Percentiles rank a stretch among this genome's conserved stretches.
Conservation (phyloP, 2,888 invertebrate species). For the Harpalus rubripes region DNA sequence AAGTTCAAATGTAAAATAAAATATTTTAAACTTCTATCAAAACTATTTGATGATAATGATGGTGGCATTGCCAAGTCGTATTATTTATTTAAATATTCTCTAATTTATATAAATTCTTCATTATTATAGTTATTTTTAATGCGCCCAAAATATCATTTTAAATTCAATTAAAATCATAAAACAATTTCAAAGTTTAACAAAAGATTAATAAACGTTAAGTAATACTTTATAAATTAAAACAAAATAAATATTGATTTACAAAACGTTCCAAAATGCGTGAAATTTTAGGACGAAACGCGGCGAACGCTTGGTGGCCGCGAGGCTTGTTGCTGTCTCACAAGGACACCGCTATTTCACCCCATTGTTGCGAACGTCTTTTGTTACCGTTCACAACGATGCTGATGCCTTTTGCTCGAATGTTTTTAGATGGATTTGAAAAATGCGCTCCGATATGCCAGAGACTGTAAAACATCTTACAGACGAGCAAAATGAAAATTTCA, state of each 20-base stretch:
- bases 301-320: slow-evolving; percentile 1
- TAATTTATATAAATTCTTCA: too few species aligned
- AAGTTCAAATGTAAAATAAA: too few species aligned
- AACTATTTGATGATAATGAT: too few species aligned
- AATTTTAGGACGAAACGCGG: not conserved
- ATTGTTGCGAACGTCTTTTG: slow-evolving; percentile 49
- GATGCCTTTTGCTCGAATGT: slow-evolving; percentile 46
- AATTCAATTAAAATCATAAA: too few species aligned
- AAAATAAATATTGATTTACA: not conserved
- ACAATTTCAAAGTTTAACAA: too few species aligned
- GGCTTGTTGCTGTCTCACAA: slow-evolving; percentile 21
- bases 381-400: slow-evolving; percentile 34
- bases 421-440: slow-evolving; percentile 52
- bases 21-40: too few species aligned
- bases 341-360: slow-evolving; percentile 25
- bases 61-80: too few species aligned
- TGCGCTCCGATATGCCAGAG: not conserved
- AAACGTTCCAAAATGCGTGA: not conserved
- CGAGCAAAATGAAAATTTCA: not conserved
- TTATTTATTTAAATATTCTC: too few species aligned
- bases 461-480: not conserved
- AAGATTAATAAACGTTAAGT: too few species aligned
- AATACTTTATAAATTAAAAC: too few species aligned
- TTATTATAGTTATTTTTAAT: too few species aligned
- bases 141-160: too few species aligned